Evolutionary conservation across 2,113 vertebrate species (phyloP).

Genomic region (Peromyscus californicus): DNA sequence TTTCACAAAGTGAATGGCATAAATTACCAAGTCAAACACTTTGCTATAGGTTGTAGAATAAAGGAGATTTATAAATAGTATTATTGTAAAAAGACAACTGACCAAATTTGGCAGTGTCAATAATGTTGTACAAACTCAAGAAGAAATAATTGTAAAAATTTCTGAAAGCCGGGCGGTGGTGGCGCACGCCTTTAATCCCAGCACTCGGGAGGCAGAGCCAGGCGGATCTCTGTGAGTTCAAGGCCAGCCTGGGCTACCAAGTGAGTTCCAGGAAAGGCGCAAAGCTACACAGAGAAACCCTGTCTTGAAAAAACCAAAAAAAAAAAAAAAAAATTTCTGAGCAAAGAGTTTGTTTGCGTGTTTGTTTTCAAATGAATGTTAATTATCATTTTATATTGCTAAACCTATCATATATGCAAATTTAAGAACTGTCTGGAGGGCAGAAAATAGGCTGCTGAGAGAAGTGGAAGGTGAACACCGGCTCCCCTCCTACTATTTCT

Average conservation of each 20-base stretch:
- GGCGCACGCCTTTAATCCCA: no score
- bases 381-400: background rate
- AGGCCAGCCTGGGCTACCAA: no score
- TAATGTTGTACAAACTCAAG: background rate
- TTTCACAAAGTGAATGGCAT: background rate
- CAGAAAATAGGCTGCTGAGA: background rate
- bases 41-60: background rate
- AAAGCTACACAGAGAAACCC: no score
- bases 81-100: background rate
- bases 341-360: background rate
- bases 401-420: background rate
- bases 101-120: background rate
- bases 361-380: slow-evolving; percentile 38
- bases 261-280: no score
- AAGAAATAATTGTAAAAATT: background rate
- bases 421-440: background rate
- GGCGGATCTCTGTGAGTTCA: no score
- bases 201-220: no score
- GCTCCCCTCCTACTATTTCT: background rate
- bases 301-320: no score
- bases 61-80: background rate
- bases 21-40: background rate
- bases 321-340: slow-evolving; percentile 19
- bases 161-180: no score
- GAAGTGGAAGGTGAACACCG: background rate